These are phyloP conservation scores for Syngnathus scovelli DNA, from an alignment of 2,113 vertebrate genomes.

Conservation along the genomic window DNA sequence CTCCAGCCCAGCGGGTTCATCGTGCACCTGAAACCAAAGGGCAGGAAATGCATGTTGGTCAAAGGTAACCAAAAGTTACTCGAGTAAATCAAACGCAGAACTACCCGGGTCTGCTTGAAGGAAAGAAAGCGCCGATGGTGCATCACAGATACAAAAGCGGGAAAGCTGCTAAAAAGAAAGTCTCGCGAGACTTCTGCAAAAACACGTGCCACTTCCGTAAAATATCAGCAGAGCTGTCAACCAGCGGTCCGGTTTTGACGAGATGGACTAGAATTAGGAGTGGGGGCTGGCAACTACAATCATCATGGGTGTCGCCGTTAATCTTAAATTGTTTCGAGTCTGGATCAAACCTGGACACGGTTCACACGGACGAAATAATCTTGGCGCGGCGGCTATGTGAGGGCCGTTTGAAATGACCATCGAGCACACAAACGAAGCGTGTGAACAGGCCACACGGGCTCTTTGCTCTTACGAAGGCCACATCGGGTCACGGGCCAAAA, in stretches of 20 bases:
- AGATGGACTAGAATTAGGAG: too few relatives aligned
- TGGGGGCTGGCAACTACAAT: too few relatives aligned
- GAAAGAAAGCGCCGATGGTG: neutral
- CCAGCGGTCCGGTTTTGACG: too few relatives aligned
- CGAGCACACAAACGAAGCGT: neutral
- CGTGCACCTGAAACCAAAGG: constrained; percentile 75
- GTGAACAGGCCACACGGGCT: neutral
- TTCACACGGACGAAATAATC: constrained; percentile 21
- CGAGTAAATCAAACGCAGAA: too few relatives aligned
- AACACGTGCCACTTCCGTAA: neutral
- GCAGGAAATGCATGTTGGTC: neutral
- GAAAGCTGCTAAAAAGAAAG: neutral
- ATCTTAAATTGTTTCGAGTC: constrained; percentile 50
- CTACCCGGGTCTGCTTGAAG: too few relatives aligned
- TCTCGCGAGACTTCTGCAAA: neutral
- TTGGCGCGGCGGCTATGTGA: constrained; percentile 4
- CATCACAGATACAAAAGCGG: neutral
- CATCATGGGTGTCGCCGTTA: constrained; percentile 15
- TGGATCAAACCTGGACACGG: constrained; percentile 30
- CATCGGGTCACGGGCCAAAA: neutral
- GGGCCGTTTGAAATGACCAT: constrained; percentile 1
- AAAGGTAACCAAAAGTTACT: too few relatives aligned
- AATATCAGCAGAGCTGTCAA: too few relatives aligned
- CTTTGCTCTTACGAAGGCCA: neutral
- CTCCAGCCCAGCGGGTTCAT: constrained; percentile 80